phyloP scores from a whole-genome alignment of 2,888 invertebrate genomes.

The Zygogramma bicolorata region DNA sequence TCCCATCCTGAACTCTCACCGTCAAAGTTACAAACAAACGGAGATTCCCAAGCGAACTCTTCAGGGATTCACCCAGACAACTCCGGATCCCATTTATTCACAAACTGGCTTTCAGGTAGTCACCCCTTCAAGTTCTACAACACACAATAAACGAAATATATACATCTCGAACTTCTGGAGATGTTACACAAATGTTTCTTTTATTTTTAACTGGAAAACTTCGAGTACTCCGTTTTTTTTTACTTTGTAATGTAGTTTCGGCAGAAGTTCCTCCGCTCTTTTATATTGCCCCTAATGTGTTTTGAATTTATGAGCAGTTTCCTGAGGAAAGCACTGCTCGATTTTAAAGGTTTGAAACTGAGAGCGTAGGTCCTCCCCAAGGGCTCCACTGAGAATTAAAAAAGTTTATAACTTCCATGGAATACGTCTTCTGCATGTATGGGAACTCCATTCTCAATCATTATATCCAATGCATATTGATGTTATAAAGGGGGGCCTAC shows the following conservation, averaged over 20 bases:
- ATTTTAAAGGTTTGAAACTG: too few species aligned
- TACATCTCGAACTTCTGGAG: conserved; percentile 8
- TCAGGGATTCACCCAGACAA: conserved; percentile 15
- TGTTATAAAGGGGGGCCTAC: too few species aligned
- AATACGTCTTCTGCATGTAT: too few species aligned
- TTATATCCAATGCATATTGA: too few species aligned
- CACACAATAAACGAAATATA: conserved; percentile 6
- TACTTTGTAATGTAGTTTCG: not conserved
- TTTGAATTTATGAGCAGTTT: not conserved
- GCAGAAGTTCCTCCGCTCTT: not conserved
- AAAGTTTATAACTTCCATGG: too few species aligned
- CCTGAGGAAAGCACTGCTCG: not conserved
- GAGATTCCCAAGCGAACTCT: conserved; percentile 3
- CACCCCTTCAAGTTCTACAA: not conserved
- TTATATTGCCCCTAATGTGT: not conserved
- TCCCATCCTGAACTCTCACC: conserved; percentile 5
- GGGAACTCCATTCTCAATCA: too few species aligned
- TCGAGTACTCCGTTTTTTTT: not conserved
- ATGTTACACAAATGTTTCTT: conserved; percentile 1
- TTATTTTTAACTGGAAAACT: conserved; percentile 13
- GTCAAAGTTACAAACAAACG: conserved; percentile 14
- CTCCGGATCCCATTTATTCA: conserved; percentile 4
- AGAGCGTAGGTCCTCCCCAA: too few species aligned
- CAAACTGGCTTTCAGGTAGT: not conserved
- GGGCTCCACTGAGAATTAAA: too few species aligned